Conservation (phyloP, 1,140 invertebrate species). For the Macrocentrus cingulum region DNA sequence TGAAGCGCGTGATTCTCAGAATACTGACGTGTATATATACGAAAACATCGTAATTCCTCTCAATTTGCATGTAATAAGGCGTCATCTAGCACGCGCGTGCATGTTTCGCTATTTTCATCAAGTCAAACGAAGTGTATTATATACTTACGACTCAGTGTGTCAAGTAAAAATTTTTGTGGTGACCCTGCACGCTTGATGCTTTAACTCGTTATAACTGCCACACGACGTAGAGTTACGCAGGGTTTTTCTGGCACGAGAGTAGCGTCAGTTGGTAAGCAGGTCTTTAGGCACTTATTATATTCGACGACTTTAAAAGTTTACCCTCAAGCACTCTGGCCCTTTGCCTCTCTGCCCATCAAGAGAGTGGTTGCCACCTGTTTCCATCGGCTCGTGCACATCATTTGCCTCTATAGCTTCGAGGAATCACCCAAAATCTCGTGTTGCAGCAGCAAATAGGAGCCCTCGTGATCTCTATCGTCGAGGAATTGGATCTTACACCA, state of each 20-base stretch:
- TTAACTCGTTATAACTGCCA: too few species aligned
- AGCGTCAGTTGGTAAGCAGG: slow-evolving; percentile 50
- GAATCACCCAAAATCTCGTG: slow-evolving; percentile 17
- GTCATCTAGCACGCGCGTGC: too few species aligned
- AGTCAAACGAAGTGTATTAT: too few species aligned
- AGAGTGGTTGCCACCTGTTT: slow-evolving; percentile 23
- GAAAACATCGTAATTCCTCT: too few species aligned
- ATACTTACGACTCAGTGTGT: too few species aligned
- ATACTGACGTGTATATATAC: too few species aligned
- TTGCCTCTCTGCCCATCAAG: background rate
- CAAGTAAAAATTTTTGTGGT: too few species aligned
- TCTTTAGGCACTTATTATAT: background rate
- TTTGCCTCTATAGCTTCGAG: background rate
- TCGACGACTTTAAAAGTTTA: background rate
- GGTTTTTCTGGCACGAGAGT: slow-evolving; percentile 41
- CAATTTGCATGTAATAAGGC: too few species aligned
- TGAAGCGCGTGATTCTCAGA: too few species aligned
- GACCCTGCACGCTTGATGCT: too few species aligned
- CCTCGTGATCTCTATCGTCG: slow-evolving; percentile 11
- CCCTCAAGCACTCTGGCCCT: slow-evolving; percentile 2
- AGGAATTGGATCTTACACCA: slow-evolving; percentile 22
- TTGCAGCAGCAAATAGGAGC: background rate
- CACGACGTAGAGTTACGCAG: slow-evolving; percentile 33
- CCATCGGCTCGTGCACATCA: slow-evolving; percentile 18
- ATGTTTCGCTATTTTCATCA: too few species aligned